Percentiles rank a stretch among this genome's conserved stretches.
Conservation (phyloP, 2,888 invertebrate genomes). For the Caenorhabditis auriculariae region DNA sequence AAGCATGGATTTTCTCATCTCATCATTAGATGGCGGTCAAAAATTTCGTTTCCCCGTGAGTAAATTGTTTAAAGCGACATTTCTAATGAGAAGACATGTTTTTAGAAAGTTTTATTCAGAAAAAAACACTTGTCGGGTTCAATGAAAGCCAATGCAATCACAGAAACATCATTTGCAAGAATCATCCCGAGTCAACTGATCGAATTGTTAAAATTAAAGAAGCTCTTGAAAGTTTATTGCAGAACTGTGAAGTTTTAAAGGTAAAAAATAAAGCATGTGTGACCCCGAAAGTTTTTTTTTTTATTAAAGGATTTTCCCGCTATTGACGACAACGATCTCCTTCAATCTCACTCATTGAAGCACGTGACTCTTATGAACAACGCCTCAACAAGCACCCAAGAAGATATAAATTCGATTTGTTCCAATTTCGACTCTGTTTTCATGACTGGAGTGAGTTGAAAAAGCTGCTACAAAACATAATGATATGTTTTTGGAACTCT, state of each 20-base stretch:
- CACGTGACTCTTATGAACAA: no score
- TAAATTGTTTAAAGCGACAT: no score
- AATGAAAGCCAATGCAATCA: conserved; percentile 25
- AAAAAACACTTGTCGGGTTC: conserved; percentile 31
- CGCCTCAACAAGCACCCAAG: conserved; percentile 10
- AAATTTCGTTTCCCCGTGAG: no score
- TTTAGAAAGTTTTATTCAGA: no score
- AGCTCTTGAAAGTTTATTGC: conserved; percentile 18
- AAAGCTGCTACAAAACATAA: not conserved
- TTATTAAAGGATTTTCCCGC: not conserved
- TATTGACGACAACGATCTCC: no score
- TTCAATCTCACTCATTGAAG: no score
- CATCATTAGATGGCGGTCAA: no score
- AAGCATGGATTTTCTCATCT: no score
- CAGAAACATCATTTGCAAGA: conserved; percentile 17
- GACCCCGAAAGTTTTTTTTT: not conserved
- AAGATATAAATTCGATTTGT: conserved; percentile 23
- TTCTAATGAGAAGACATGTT: no score
- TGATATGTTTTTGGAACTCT: conserved; percentile 9
- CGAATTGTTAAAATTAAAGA: conserved; percentile 27
- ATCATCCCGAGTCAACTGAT: conserved; percentile 35
- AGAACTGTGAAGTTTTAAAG: conserved; percentile 23
- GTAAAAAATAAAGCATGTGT: conserved; percentile 3
- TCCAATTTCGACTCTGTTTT: conserved; percentile 37
- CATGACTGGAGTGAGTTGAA: conserved; percentile 18